Conservation (phyloP, 2,113 vertebrate species). For the Butastur rufipennis region DNA sequence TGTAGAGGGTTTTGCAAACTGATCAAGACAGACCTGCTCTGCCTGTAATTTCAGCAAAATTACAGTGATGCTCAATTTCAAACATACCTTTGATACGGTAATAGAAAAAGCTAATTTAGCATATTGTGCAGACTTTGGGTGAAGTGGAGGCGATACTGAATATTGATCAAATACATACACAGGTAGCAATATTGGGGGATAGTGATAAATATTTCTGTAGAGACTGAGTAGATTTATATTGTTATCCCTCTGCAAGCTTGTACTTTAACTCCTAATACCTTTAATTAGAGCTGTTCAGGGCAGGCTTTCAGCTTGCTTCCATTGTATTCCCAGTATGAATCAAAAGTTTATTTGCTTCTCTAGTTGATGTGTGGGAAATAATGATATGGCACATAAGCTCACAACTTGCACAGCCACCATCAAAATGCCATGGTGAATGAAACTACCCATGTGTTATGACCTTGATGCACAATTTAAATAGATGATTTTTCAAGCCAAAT, state of each 20-base stretch:
- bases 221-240: not conserved
- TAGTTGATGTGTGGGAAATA: not conserved
- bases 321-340: constrained; percentile 3
- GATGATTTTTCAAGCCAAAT: constrained; percentile 42
- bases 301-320: constrained; percentile 1
- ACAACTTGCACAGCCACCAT: not conserved
- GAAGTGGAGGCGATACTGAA: not conserved
- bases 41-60: constrained; percentile 55
- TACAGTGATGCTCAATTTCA: constrained; percentile 36
- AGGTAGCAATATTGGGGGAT: not conserved
- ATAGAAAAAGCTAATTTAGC: constrained; percentile 57
- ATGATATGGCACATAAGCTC: not conserved
- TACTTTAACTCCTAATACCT: not conserved
- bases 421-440: constrained; percentile 31
- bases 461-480: constrained; percentile 49
- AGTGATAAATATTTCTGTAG: constrained; percentile 8
- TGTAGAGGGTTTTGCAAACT: constrained; percentile 2
- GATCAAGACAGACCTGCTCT: constrained; percentile 43
- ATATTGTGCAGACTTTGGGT: not conserved
- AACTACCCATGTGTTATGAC: constrained; percentile 47
- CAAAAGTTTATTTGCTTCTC: constrained; percentile 48
- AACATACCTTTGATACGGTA: constrained; percentile 8
- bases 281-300: not conserved
- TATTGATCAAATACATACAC: constrained; percentile 22
- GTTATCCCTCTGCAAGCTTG: not conserved